Base-by-base conservation (phyloP, 2,888 invertebrate genomes). In the Atherix ibis region DNA sequence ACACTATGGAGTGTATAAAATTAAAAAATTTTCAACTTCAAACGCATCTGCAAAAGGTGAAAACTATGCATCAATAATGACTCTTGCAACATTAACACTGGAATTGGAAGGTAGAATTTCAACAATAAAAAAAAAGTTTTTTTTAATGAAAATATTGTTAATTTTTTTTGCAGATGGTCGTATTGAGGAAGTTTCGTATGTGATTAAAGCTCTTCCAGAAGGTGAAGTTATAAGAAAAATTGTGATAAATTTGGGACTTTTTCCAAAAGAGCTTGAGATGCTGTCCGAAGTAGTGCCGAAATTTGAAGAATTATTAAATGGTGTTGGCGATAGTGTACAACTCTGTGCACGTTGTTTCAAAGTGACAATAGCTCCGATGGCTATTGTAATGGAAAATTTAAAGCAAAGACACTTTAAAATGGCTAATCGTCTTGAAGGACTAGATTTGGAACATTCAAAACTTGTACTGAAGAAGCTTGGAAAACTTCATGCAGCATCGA, bases 401-500 rank as follows among this genome's bases (percentile, higher is more conserved):
- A 41, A 44, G 13, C 46, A 44, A 2, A 48, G 46, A 13, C 52
- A 54, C 33, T 57, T 48, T 12, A 45, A 41, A 18, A 57, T 55
- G 31, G 45, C 43, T 4, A 45, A 52, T 38, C 48, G 57, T 1
- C 42, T 46, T 0, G 38, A 49, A 8, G 51, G 58, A 5, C 34
- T 58, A 3, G 49, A 47, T 31, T 37, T 43, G 15, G 37, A 34
- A 3, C 54, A 57, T 31, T 48, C 50, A 0, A 41, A 53, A 33
- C 32, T 45, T 3, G 50, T 47, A 2, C 38, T 58, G 2, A 39
- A 40, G 31, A 50, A 53, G 19, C 34, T 58, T 16, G 53, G 58
- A 3, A 44, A 56, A 19, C 41, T 54, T 24, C 57, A 58, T 47
- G 58, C 57, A 2, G 53, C 49, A 0, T 57, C 58, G 1, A 56